Percentiles rank a stretch among this genome's conserved stretches.
These are phyloP conservation scores for Salminus brasiliensis DNA, from an alignment of 2,113 vertebrate genomes.

Conservation along the genomic window DNA sequence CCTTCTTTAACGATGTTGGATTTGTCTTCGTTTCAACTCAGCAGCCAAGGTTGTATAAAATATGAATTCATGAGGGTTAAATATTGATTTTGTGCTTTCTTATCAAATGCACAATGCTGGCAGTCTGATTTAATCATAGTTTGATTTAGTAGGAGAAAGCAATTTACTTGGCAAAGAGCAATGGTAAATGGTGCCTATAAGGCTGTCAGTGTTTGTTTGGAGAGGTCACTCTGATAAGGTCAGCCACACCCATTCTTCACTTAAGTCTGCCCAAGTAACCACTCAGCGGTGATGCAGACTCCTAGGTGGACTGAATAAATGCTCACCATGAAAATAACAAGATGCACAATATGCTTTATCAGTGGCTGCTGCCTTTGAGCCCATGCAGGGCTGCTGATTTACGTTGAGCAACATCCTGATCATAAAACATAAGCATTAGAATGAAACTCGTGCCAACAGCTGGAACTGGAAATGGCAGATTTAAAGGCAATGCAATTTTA, in stretches of 20 bases:
- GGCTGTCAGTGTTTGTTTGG: constrained; percentile 73
- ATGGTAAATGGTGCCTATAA: constrained; percentile 73
- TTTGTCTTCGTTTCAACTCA: not conserved
- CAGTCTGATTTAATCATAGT: constrained; percentile 65
- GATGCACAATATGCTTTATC: too few relatives aligned
- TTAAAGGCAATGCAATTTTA: constrained; percentile 35
- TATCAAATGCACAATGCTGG: constrained; percentile 47
- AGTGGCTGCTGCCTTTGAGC: too few relatives aligned
- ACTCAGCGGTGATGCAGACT: not conserved
- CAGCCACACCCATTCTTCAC: constrained; percentile 45
- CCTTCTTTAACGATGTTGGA: not conserved
- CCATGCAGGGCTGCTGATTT: not conserved
- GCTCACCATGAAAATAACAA: not conserved
- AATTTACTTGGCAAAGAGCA: constrained; percentile 66
- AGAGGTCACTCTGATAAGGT: constrained; percentile 70
- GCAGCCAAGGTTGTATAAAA: constrained; percentile 48
- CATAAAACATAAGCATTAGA: not conserved
- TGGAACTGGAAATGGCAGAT: not conserved
- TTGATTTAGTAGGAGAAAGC: constrained; percentile 59
- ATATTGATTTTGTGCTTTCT: constrained; percentile 68
- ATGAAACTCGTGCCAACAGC: too few relatives aligned
- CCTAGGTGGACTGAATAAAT: not conserved
- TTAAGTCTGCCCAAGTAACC: not conserved
- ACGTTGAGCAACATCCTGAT: not conserved
- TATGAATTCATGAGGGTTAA: constrained; percentile 56